These are phyloP conservation scores for Danionella dracula DNA, from an alignment of 2,797 vertebrate genomes.

Conservation along the genomic window DNA sequence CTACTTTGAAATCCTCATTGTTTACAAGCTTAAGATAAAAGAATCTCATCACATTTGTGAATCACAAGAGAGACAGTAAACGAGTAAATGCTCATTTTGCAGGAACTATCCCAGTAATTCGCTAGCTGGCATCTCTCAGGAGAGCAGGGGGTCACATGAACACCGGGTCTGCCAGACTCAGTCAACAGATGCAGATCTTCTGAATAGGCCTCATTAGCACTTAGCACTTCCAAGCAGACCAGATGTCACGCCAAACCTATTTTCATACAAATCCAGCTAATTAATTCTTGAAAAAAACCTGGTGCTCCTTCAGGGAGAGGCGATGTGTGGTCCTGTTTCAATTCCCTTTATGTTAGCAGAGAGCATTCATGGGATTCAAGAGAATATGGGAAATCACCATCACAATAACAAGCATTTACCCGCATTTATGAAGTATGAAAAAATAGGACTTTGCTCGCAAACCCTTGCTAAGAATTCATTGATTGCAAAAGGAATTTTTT, in stretches of 20 bases:
- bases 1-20: no score
- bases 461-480: conserved; percentile 44
- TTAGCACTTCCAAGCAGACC: conserved; percentile 54
- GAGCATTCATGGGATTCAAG: conserved; percentile 55
- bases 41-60: no score
- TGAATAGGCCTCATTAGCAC: conserved; percentile 57
- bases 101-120: no score
- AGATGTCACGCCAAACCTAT: conserved; percentile 58
- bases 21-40: no score
- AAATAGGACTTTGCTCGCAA: conserved; percentile 27
- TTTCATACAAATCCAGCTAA: conserved; percentile 60
- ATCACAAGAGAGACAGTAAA: no score
- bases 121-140: no score
- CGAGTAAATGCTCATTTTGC: no score
- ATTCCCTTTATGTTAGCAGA: conserved; percentile 41
- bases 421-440: conserved; percentile 50
- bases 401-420: conserved; percentile 46
- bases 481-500: conserved; percentile 40
- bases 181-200: conserved; percentile 53
- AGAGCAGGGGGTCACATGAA: no score
- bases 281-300: conserved; percentile 49
- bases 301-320: conserved; percentile 34
- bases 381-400: conserved; percentile 54
- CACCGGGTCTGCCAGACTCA: no score
- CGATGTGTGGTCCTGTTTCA: conserved; percentile 38